Evolutionary conservation across 35 echinoderm and acorn worm species (phyloP).

Genomic region (Anneissia japonica): DNA sequence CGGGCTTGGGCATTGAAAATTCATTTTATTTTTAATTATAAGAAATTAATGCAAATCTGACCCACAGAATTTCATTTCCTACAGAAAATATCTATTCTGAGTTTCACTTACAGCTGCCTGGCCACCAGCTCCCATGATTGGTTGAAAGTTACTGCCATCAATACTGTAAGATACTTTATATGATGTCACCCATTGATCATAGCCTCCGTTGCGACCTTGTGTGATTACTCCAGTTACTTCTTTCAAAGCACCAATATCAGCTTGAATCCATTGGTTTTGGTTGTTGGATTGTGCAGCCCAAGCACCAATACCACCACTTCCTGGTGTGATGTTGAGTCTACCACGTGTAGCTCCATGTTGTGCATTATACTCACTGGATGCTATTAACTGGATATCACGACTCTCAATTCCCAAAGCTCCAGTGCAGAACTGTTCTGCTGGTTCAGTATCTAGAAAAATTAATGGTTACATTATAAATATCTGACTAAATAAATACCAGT

Average conservation of each 20-base stretch:
- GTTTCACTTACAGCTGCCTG: neutral
- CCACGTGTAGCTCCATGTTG: neutral
- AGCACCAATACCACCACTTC: neutral
- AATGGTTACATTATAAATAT: no score
- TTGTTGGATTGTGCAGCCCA: neutral
- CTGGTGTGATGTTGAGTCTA: neutral
- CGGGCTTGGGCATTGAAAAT: no score
- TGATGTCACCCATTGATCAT: constrained; percentile 4
- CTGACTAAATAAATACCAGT: no score
- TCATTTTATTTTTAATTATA: no score
- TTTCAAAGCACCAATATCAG: neutral
- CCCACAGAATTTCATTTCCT: no score
- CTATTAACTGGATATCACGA: neutral
- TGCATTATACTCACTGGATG: neutral
- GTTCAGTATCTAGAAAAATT: neutral
- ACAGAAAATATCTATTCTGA: no score
- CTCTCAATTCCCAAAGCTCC: neutral
- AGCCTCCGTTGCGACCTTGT: neutral
- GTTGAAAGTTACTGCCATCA: neutral
- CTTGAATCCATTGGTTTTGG: constrained; percentile 13
- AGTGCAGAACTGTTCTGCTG: neutral
- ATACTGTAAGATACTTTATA: neutral
- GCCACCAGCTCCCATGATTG: neutral
- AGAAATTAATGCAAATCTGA: no score
- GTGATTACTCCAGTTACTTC: constrained; percentile 9